These are phyloP conservation scores for Argentina silus DNA, from an alignment of 2,797 vertebrate genomes.

Conservation along the genomic window DNA sequence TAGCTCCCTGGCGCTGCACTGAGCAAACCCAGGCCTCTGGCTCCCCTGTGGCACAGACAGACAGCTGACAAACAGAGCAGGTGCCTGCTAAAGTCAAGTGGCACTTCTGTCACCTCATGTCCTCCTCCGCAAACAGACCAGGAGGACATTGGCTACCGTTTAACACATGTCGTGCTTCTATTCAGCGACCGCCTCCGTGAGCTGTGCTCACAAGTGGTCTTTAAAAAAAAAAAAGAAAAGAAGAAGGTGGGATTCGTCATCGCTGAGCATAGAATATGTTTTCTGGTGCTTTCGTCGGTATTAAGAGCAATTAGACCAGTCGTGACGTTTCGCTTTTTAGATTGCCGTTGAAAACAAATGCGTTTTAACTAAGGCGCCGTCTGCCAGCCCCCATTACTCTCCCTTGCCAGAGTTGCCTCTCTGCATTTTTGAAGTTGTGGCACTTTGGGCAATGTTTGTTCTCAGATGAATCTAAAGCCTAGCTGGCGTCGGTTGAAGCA, in stretches of 20 bases:
- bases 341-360: slow-evolving; percentile 11
- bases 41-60: slow-evolving; percentile 12
- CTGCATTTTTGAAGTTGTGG: slow-evolving; percentile 46
- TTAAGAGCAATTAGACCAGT: slow-evolving; percentile 26
- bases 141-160: neutral
- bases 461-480: slow-evolving; percentile 59
- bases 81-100: slow-evolving; percentile 56
- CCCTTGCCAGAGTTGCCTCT: slow-evolving; percentile 13
- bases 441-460: slow-evolving; percentile 61
- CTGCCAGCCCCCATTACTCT: neutral
- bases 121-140: slow-evolving; percentile 36
- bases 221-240: neutral
- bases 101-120: slow-evolving; percentile 44
- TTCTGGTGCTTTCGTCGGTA: slow-evolving; percentile 33
- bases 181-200: neutral
- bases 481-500: slow-evolving; percentile 57
- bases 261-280: slow-evolving; percentile 43
- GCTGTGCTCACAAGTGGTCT: too few species aligned
- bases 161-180: slow-evolving; percentile 27
- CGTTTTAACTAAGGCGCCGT: slow-evolving; percentile 11
- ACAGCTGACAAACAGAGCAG: slow-evolving; percentile 43
- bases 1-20: neutral
- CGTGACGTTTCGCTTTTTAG: slow-evolving; percentile 21
- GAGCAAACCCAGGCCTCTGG: too few species aligned
- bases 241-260: neutral